phyloP scores from a whole-genome alignment of 2,888 invertebrate species.

The Mylabris sibirica region DNA sequence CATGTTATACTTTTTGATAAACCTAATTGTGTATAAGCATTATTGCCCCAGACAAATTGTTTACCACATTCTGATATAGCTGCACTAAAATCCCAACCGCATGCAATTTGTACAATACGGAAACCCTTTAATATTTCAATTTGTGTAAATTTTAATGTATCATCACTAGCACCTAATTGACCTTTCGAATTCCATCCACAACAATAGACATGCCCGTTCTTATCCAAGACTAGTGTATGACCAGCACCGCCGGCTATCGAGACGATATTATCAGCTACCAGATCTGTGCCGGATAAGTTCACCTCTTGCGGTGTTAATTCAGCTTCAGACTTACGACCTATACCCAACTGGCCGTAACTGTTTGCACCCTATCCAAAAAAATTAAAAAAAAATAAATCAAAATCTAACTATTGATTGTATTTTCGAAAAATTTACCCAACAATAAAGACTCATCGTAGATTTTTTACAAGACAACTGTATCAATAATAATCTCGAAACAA shows the following conservation, averaged over 20 bases:
- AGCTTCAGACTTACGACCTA: conserved; percentile 73
- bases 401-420: no score
- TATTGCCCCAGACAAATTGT: conserved; percentile 85
- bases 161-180: conserved; percentile 70
- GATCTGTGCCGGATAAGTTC: conserved; percentile 50
- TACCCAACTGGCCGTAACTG: conserved; percentile 82
- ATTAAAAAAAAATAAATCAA: background rate
- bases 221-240: conserved; percentile 75
- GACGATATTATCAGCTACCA: conserved; percentile 64
- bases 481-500: conserved; percentile 41
- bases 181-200: conserved; percentile 83
- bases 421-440: conserved; percentile 52
- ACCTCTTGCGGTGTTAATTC: conserved; percentile 66
- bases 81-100: conserved; percentile 86
- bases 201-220: conserved; percentile 72
- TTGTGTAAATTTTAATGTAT: conserved; percentile 66
- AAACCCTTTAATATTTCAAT: conserved; percentile 67
- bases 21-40: conserved; percentile 79
- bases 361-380: conserved; percentile 74
- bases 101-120: conserved; percentile 69
- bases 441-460: conserved; percentile 53
- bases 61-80: conserved; percentile 74
- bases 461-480: conserved; percentile 23
- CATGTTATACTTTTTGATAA: conserved; percentile 62
- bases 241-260: conserved; percentile 80